Evolutionary conservation across 2,113 vertebrate genomes (phyloP).

Genomic region (Thryonomys swinderianus): DNA sequence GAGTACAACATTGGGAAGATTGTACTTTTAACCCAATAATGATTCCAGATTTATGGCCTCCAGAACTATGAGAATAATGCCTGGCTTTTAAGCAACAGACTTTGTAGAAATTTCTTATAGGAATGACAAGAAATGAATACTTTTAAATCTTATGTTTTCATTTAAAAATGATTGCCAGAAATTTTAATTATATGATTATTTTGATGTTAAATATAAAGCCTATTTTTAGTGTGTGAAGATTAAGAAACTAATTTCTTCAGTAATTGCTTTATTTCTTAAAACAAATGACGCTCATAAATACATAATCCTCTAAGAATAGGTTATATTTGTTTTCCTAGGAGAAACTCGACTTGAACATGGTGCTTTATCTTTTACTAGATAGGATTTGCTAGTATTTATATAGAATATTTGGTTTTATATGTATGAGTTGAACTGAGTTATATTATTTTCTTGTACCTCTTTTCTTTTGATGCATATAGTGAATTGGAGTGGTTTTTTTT

Average conservation of each 20-base stretch:
- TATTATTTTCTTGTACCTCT: not conserved
- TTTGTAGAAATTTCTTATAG: not conserved
- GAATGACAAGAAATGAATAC: not conserved
- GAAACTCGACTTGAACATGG: not conserved
- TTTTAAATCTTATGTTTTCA: conserved; percentile 12
- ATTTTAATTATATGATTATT: not conserved
- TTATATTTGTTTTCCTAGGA: conserved; percentile 1
- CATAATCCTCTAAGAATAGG: not conserved
- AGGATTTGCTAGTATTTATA: not conserved
- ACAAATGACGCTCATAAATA: not conserved
- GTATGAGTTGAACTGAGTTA: not conserved
- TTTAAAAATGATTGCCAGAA: not conserved
- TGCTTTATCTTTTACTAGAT: not conserved
- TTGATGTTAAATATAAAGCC: not conserved
- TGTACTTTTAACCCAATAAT: not conserved
- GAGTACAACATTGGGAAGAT: not conserved
- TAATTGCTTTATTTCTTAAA: not conserved
- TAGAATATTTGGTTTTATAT: not conserved
- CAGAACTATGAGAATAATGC: not conserved
- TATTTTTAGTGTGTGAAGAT: not conserved
- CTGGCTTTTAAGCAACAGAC: not conserved
- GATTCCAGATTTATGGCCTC: not conserved
- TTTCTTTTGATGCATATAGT: not conserved
- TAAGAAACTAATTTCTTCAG: not conserved
- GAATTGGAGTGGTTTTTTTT: not conserved